These are phyloP conservation scores for Xestia rhomboidea DNA, from an alignment of 2,888 invertebrate species.

Conservation along the genomic window DNA sequence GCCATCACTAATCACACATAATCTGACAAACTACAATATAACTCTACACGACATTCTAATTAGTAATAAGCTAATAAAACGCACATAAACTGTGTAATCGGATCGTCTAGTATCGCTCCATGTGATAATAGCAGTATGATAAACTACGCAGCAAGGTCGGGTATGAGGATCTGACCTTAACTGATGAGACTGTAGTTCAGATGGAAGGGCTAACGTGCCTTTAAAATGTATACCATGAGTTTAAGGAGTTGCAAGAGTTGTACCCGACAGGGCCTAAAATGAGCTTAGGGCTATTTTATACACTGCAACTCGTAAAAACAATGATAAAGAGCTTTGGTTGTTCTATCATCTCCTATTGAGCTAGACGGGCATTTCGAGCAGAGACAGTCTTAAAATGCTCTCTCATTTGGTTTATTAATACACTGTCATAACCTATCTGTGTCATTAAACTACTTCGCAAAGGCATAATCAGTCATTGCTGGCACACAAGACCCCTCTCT, in stretches of 20 bases:
- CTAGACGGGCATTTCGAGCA: neutral
- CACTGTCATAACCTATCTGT: neutral
- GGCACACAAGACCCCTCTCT: neutral
- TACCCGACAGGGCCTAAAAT: neutral
- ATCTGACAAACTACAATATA: conserved; percentile 13
- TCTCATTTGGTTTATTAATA: too few species aligned
- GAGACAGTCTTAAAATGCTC: neutral
- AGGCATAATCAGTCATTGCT: neutral
- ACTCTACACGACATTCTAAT: conserved; percentile 37
- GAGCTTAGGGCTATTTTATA: neutral
- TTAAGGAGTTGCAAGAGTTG: neutral
- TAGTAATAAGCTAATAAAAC: conserved; percentile 49
- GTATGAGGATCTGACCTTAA: conserved; percentile 30
- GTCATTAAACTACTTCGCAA: neutral
- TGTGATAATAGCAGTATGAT: conserved; percentile 45
- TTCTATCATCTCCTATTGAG: neutral
- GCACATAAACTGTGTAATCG: conserved; percentile 47
- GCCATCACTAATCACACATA: conserved; percentile 11
- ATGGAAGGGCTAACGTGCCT: neutral
- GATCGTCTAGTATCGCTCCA: conserved; percentile 11
- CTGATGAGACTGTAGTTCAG: conserved; percentile 13
- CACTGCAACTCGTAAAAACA: neutral
- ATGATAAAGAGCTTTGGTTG: neutral
- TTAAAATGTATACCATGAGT: neutral
- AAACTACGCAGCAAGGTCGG: conserved; percentile 30